Base-by-base conservation (phyloP, 1,140 invertebrate species). In the Pinna nobilis region DNA sequence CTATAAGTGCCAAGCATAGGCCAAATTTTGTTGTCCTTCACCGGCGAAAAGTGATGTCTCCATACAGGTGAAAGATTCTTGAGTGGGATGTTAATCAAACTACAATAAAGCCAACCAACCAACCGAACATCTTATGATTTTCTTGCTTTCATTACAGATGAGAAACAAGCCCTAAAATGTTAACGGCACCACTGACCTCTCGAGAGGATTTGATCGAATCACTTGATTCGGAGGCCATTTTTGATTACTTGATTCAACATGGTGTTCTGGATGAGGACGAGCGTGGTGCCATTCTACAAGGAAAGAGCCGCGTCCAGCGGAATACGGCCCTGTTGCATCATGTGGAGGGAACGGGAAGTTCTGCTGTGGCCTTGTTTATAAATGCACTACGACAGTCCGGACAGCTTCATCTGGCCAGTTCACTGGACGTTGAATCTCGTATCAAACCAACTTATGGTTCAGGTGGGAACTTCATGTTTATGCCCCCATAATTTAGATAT, bases 231-330 rank as follows among this genome's bases (percentile, higher is more conserved):
- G 86, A 88, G 28, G 80, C 81, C 30, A 81, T 87, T 25, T 82
- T 86, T 35, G 87, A 85, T 61, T 88, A 88, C 67, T 80, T 88
- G 6, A 57, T 86, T n/a, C 86, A 87, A 59, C 85, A 88, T 76
- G 84, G 87, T 3, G 86, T 84, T 20, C 76, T 88, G 15, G 78
- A 84, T 51, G 60, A 79, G 13, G 71, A 67, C 5, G 73, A 65
- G 28, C 65, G 79, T 18, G 73, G 82, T 37, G 51, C 68, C 25
- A 82, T 88, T 28, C 55, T 77, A 37, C 59, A 77, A 57, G 81
- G 82, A 30, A 66, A 81, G 30, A 70, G 63, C 30, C 67, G 68
- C 35, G 70, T 70, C n/a, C 77, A 86, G 47, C 74, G 80, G 18
- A 88, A 88, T 64, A 73, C 73, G 18, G 79, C 81, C 18, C 71